phyloP scores from a whole-genome alignment of 2,113 vertebrate species.

The Cavia aperea region DNA sequence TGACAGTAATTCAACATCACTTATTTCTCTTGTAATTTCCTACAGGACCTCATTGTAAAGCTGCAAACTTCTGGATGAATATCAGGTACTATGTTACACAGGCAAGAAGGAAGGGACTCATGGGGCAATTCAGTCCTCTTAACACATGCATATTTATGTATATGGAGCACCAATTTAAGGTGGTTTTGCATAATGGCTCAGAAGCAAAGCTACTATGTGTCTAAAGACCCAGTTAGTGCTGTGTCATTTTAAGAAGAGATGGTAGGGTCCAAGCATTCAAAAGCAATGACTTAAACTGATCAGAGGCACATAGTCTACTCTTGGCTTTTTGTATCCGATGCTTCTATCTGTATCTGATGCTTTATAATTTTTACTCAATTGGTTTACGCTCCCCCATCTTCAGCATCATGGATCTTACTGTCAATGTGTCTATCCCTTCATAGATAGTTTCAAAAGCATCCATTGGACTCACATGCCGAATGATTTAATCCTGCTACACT shows the following conservation, averaged over 20 bases:
- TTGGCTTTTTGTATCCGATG: neutral
- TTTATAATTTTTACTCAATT: neutral
- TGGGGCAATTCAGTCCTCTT: neutral
- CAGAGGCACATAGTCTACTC: neutral
- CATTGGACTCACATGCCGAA: neutral
- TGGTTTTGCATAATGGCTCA: neutral
- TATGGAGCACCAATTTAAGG: neutral
- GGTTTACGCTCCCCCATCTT: neutral
- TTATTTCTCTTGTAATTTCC: neutral
- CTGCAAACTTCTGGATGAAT: neutral
- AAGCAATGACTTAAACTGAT: neutral
- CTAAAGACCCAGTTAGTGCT: neutral
- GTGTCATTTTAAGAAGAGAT: neutral
- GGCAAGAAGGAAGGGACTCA: neutral
- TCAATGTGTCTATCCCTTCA: neutral
- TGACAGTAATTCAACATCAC: neutral
- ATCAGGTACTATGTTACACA: neutral
- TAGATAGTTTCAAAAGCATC: neutral
- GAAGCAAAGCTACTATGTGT: neutral
- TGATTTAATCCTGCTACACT: neutral
- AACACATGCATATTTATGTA: neutral
- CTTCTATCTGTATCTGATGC: neutral
- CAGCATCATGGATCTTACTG: neutral
- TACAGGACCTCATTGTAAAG: neutral
- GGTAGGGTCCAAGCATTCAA: neutral